Base-by-base conservation (phyloP, 1,140 invertebrate genomes). In the Nymphalis io region DNA sequence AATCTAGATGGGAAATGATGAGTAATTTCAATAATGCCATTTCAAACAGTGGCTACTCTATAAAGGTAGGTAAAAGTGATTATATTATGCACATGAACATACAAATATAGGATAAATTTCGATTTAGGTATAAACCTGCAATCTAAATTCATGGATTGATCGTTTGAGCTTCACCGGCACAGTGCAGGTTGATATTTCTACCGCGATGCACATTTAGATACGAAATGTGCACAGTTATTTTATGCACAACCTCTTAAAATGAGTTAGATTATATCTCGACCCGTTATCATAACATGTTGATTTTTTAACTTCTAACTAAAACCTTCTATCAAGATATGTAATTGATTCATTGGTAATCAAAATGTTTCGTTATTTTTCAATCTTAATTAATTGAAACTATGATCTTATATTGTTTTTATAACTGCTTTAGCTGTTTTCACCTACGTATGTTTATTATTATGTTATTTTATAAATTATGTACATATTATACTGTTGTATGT, bases 81-180 rank as follows among this genome's bases (percentile, higher is more conserved):
- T 68, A 40, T 40, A 69, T 70, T 48, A 18, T 60, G 38, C 68
- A 13, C 48, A 58, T 38, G 53, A 33, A 58, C 55, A 63, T 70
- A 63, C 68, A 70, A 70, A 63, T 70, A 70, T 59, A 8, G 38
- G 40, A 70, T 70, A 60, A 63, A 70, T 70, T 70, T 70, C 58
- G 60, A 70, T 63, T 63, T 70, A 70, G 48, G 53, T 58, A 63
- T 70, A 62, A 70, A 70, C 68, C 55, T 58, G 67, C 60, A 69
- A 70, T 70, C 51, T 70, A 70, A 70, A 70, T 70, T 70, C 60
- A 70, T 62, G 55, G 58, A 21, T 44, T 46, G 18, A 39, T 53
- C 62, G 62, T 55, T 65, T 42, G 53, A 57, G 62, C 62, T 57
- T 42, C 38, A 18, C 38, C 62, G 21, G 46, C 18, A 10, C 16